A percentile compares a stretch with the other conserved stretches of the same genome.
phyloP scores from a whole-genome alignment of 2,113 vertebrate species.

The Atrichornis clamosus region DNA sequence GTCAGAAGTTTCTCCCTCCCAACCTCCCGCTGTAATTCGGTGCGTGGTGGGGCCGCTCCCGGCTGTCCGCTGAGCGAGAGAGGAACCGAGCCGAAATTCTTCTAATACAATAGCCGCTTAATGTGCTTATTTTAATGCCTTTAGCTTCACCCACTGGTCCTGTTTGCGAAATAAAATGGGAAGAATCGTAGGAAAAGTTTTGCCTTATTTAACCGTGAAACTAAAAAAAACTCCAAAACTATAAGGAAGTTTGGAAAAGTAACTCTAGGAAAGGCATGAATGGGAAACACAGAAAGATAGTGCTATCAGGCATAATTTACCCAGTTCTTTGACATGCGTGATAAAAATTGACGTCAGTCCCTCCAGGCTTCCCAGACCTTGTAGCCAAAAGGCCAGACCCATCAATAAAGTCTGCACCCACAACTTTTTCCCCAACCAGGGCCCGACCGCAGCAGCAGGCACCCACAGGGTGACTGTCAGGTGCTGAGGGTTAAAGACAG shows the following conservation, averaged over 20 bases:
- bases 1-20: background rate
- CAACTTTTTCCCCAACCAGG: background rate
- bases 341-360: background rate
- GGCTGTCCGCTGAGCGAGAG: background rate
- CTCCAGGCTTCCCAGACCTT: background rate
- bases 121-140: background rate
- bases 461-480: background rate
- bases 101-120: no score
- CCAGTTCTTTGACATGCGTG: background rate
- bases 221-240: background rate
- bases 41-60: background rate
- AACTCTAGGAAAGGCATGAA: background rate
- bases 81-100: background rate
- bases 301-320: background rate
- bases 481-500: background rate
- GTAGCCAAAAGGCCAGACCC: background rate
- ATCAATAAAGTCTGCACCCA: rapidly evolving
- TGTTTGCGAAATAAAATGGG: background rate
- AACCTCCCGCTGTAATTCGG: rapidly evolving
- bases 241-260: background rate
- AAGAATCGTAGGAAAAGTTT: background rate
- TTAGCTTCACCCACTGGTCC: no score
- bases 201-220: background rate
- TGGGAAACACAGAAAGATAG: background rate
- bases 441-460: rapidly evolving